Evolutionary conservation across 2,888 invertebrate genomes (phyloP).

Genomic region (Cenopis cana): DNA sequence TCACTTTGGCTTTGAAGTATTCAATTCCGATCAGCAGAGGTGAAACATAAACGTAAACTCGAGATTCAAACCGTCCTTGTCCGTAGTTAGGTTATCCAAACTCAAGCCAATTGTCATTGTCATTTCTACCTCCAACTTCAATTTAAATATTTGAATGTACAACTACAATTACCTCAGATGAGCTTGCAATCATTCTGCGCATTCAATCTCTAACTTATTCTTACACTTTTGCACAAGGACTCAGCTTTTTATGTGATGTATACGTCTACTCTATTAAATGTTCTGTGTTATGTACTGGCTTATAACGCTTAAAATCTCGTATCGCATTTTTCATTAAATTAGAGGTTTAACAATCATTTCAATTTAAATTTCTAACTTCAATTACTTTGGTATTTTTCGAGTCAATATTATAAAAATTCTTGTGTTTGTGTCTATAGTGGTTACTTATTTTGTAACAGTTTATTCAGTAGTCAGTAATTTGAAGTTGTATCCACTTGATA

Average conservation of each 20-base stretch:
- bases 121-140: slow-evolving; percentile 31
- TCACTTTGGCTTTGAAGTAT: neutral
- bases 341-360: slow-evolving; percentile 10
- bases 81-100: slow-evolving; percentile 56
- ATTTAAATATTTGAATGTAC: slow-evolving; percentile 20
- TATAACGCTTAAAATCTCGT: slow-evolving; percentile 33
- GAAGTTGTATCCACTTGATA: too few species aligned
- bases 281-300: slow-evolving; percentile 36
- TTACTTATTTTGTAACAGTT: too few species aligned
- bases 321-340: slow-evolving; percentile 15
- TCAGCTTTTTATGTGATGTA: slow-evolving; percentile 39
- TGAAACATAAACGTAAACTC: slow-evolving; percentile 55
- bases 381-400: slow-evolving; percentile 3
- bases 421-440: slow-evolving; percentile 17
- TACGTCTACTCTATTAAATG: slow-evolving; percentile 24
- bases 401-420: neutral
- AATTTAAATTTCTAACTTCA: neutral
- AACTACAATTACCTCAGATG: slow-evolving; percentile 14
- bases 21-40: slow-evolving; percentile 47
- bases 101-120: slow-evolving; percentile 25
- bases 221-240: slow-evolving; percentile 22
- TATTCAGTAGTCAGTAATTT: too few species aligned
- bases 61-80: slow-evolving; percentile 53
- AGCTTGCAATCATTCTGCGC: slow-evolving; percentile 37
- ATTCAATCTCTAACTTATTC: slow-evolving; percentile 11